Evolutionary conservation across 2,888 invertebrate species (phyloP), one percentile per base, ranked within the genome.

Genomic region (Peribatodes rhomboidaria): DNA sequence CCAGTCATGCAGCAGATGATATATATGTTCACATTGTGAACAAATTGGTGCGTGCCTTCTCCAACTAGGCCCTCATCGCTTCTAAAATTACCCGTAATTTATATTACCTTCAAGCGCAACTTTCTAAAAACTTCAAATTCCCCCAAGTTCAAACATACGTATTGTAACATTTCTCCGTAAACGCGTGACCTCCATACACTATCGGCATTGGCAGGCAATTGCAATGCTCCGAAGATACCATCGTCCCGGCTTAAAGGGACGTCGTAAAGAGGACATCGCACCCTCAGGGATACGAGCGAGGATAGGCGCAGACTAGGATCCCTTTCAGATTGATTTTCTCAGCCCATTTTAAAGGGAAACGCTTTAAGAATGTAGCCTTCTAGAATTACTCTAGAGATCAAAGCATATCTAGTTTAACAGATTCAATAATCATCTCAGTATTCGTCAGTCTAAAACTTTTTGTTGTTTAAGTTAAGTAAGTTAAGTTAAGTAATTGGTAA

Each of bases 161-260:
- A 50, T 41, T 22, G 22, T 10, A 35, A 22, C 39, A 35, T 53
- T 22, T 27, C 4, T 22, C 10, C 14, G 22, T 39, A 33, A 53
- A 27, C 22, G 22, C 70, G 71, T 64, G 62, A 69, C 73, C 69
- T 65, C 67, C 57, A 69, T 71, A 75, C 71, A 77, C 37, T 39
- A 76, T 73, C 69, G 69, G 67, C 65, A 64, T 69, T 61, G 65
- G 59, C 61, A 68, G 68, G 59, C 66, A 61, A 69, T 65, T 55
- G 65, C 67, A 67, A 20, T 41, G 60, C 70, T 64, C 66, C 72
- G 70, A 72, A 74, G 71, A 78, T 78, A 75, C 73, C 78, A 76
- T 72, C 67, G 77, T 72, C 74, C 73, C 72, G 74, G 78, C 81
- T 82, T 80, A 80, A 80, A 82, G 76, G 78, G 75, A 71, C 65